phyloP scores from a whole-genome alignment of 2,113 vertebrate genomes.

The Hippocampus zosterae region DNA sequence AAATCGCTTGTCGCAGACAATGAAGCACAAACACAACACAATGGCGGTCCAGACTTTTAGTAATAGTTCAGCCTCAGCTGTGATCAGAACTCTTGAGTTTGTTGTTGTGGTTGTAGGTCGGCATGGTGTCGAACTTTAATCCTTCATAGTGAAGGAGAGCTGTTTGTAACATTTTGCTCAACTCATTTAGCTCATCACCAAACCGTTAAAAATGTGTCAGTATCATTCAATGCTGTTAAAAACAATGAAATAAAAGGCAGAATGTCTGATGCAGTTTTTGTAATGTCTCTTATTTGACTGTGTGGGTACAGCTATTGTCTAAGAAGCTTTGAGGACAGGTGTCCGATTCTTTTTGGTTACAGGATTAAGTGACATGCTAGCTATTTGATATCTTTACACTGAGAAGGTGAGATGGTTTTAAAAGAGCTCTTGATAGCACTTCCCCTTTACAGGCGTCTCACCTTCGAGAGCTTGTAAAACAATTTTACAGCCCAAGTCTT shows the following conservation, averaged over 20 bases:
- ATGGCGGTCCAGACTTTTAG: neutral
- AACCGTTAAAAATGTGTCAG: neutral
- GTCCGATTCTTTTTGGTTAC: constrained; percentile 36
- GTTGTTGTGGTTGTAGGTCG: neutral
- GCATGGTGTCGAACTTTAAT: too few relatives aligned
- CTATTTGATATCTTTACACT: constrained; percentile 56
- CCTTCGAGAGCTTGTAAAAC: constrained; percentile 63
- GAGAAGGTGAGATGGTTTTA: constrained; percentile 55
- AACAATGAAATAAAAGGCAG: constrained; percentile 4
- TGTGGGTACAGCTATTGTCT: neutral
- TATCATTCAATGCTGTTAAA: neutral
- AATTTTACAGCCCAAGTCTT: constrained; percentile 41
- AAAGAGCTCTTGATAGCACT: constrained; percentile 61
- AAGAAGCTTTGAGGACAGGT: constrained; percentile 35
- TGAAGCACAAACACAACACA: neutral
- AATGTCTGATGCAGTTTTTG: neutral
- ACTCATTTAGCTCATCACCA: neutral
- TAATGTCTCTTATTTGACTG: neutral
- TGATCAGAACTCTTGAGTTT: neutral
- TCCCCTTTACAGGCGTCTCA: constrained; percentile 58
- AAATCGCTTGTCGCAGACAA: neutral
- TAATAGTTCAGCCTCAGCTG: constrained; percentile 11
- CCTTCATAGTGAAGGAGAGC: too few relatives aligned
- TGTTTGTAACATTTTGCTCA: neutral
- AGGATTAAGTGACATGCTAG: constrained; percentile 32